These are phyloP conservation scores for Protomyctophum bolini DNA, from an alignment of 2,113 vertebrate genomes.

Conservation along the genomic window DNA sequence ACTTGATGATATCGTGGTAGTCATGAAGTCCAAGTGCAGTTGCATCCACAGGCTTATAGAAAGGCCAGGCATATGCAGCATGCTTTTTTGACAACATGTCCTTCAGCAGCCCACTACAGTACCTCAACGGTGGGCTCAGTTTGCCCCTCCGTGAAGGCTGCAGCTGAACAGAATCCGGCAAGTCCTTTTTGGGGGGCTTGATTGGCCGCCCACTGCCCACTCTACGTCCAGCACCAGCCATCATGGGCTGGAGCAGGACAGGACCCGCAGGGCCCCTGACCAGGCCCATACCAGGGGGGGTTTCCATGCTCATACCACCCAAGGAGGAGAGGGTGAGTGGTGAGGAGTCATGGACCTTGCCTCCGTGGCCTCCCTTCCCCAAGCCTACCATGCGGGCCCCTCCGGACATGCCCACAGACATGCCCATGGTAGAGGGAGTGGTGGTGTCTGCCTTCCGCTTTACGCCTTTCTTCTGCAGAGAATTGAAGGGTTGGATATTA, in stretches of 20 bases:
- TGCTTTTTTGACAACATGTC: conserved; percentile 95
- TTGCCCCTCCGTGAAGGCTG: conserved; percentile 87
- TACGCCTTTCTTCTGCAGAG: conserved; percentile 90
- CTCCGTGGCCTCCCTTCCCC: conserved; percentile 78
- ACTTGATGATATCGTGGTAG: conserved; percentile 96
- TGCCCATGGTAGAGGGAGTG: conserved; percentile 87
- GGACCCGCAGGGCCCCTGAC: conserved; percentile 59
- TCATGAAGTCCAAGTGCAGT: conserved; percentile 89
- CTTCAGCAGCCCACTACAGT: conserved; percentile 92
- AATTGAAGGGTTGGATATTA: conserved; percentile 3
- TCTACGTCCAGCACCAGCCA: conserved; percentile 70
- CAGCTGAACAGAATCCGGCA: conserved; percentile 89
- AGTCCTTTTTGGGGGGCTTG: conserved; percentile 91
- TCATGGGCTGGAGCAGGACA: conserved; percentile 67
- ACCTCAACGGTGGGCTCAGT: conserved; percentile 87
- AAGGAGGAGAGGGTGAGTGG: conserved; percentile 68
- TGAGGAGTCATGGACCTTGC: conserved; percentile 71
- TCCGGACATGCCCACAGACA: conserved; percentile 75
- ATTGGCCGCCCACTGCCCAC: conserved; percentile 92
- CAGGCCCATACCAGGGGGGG: conserved; percentile 64
- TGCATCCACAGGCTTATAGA: conserved; percentile 94
- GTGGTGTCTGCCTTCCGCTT: conserved; percentile 97
- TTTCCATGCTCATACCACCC: conserved; percentile 65
- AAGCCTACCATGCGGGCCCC: conserved; percentile 72
- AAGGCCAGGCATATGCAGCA: conserved; percentile 92